Conservation (phyloP, 2,113 vertebrate genomes). For the Gopherus evgoodei region DNA sequence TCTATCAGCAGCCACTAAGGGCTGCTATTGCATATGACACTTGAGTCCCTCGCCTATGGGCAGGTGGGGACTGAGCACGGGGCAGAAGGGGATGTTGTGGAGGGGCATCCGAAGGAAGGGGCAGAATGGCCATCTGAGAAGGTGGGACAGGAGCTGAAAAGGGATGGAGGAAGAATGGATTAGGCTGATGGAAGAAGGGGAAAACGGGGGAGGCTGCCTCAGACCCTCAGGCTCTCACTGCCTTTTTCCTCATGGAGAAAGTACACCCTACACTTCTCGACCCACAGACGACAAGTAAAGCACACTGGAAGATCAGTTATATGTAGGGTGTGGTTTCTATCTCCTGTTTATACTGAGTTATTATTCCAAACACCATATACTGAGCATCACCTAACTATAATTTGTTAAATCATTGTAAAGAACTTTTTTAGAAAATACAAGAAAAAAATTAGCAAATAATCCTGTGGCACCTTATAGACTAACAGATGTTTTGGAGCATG, state of each 20-base stretch:
- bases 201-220: neutral
- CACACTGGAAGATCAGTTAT: neutral
- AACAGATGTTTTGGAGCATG: no score
- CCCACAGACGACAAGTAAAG: neutral
- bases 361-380: conserved; percentile 25
- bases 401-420: conserved; percentile 31
- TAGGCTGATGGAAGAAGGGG: neutral
- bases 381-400: conserved; percentile 29
- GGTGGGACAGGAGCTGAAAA: neutral
- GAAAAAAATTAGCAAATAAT: neutral
- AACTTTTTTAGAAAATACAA: neutral
- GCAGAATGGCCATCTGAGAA: neutral
- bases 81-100: neutral
- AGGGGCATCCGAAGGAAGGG: neutral
- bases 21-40: neutral
- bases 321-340: neutral
- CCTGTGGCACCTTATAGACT: no score
- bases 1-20: conserved; percentile 12
- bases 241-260: conserved; percentile 22
- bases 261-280: conserved; percentile 35
- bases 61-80: neutral
- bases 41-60: neutral
- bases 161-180: neutral
- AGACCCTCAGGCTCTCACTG: conserved; percentile 27
- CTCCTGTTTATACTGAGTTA: conserved; percentile 7